phyloP scores from a whole-genome alignment of 1,140 invertebrate genomes.

The Drosophila jambulina region DNA sequence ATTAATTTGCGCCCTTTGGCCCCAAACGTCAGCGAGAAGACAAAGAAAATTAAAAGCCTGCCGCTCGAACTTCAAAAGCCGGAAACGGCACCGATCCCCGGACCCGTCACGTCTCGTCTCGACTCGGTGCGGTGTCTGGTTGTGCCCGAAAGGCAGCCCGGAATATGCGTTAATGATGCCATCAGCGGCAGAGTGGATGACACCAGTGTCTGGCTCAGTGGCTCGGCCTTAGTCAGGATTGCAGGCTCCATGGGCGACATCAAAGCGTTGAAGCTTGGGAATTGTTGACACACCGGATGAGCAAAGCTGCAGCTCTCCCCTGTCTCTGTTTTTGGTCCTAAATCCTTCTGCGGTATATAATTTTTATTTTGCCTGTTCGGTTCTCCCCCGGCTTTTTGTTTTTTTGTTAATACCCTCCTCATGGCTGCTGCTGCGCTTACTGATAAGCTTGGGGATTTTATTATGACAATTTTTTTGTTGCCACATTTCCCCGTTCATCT shows the following conservation, averaged over 20 bases:
- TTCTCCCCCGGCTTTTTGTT: slow-evolving; percentile 32
- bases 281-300: slow-evolving; percentile 84
- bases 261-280: slow-evolving; percentile 84
- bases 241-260: slow-evolving; percentile 54
- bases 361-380: slow-evolving; percentile 21
- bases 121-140: slow-evolving; percentile 2
- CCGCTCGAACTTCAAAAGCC: slow-evolving; percentile 80
- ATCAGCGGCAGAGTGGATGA: slow-evolving; percentile 71
- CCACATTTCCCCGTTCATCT: slow-evolving; percentile 38
- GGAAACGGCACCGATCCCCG: slow-evolving; percentile 60
- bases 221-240: slow-evolving; percentile 46
- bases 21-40: slow-evolving; percentile 78
- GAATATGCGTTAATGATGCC: slow-evolving; percentile 81
- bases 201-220: slow-evolving; percentile 76
- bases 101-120: background rate
- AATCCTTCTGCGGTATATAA: slow-evolving; percentile 41
- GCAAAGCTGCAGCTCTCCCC: slow-evolving; percentile 43
- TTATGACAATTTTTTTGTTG: slow-evolving; percentile 63
- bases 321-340: slow-evolving; percentile 25
- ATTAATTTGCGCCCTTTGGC: slow-evolving; percentile 83
- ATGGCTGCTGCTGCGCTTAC: slow-evolving; percentile 64
- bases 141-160: slow-evolving; percentile 64
- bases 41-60: slow-evolving; percentile 83
- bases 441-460: slow-evolving; percentile 80
- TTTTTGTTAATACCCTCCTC: slow-evolving; percentile 61